Percentiles rank a stretch among this genome's conserved stretches.
Conservation (phyloP, 2,797 vertebrate genomes). For the Percopsis omiscomaycus region DNA sequence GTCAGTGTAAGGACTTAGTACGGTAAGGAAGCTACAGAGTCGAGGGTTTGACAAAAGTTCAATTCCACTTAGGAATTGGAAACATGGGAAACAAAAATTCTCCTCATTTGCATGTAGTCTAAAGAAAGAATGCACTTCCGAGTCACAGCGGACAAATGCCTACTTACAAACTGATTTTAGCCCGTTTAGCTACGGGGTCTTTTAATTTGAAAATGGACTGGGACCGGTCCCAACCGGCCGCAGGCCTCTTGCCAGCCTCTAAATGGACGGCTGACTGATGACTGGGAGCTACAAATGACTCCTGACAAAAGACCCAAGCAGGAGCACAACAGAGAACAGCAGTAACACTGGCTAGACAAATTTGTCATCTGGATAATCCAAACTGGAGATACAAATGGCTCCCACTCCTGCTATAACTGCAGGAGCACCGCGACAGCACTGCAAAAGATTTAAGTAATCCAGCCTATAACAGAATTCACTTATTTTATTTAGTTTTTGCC, state of each 20-base stretch:
- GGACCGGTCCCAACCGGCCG: slow-evolving; percentile 51
- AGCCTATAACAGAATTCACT: not conserved
- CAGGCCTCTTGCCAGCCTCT: slow-evolving; percentile 40
- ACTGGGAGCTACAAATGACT: slow-evolving; percentile 59
- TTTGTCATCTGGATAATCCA: slow-evolving; percentile 7
- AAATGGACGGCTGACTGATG: slow-evolving; percentile 57
- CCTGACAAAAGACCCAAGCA: slow-evolving; percentile 46
- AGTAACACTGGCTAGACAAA: slow-evolving; percentile 12
- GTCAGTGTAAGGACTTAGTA: too few species aligned
- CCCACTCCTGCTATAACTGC: not conserved
- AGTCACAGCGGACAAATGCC: too few species aligned
- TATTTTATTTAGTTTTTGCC: not conserved
- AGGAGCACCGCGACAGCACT: not conserved
- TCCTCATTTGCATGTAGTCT: too few species aligned
- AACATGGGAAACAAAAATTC: too few species aligned
- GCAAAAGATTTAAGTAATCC: not conserved
- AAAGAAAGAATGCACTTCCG: too few species aligned
- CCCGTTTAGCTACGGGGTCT: not conserved
- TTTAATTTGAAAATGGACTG: slow-evolving; percentile 41
- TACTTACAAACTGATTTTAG: too few species aligned
- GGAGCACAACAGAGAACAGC: slow-evolving; percentile 28
- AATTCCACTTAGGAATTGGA: too few species aligned
- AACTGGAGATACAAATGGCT: slow-evolving; percentile 11
- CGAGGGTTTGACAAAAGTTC: too few species aligned
- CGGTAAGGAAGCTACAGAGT: too few species aligned